These are phyloP conservation scores for Brachionus asplanchnoidis DNA, from an alignment of 1,140 invertebrate species.

Conservation along the genomic window DNA sequence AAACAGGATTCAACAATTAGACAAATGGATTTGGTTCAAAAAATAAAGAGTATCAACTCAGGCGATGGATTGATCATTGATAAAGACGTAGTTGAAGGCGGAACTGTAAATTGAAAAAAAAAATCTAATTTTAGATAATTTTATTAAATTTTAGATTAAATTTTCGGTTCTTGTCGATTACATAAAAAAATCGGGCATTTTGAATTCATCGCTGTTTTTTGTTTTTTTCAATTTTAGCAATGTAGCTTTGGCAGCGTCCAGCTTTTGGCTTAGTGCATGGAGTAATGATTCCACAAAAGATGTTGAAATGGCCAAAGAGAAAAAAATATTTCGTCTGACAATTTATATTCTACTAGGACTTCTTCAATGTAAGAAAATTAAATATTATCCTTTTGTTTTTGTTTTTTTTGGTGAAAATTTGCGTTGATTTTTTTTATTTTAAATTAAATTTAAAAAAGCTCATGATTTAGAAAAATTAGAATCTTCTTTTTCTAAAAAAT, in stretches of 20 bases:
- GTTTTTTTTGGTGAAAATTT: too few relatives aligned
- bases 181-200: constrained; percentile 18
- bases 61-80: constrained; percentile 14
- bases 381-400: not conserved
- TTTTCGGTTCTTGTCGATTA: constrained; percentile 24
- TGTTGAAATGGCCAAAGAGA: not conserved
- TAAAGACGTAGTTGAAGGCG: not conserved
- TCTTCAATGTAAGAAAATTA: not conserved
- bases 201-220: constrained; percentile 36
- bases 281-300: constrained; percentile 30
- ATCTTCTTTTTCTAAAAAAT: not conserved
- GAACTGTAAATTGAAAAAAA: not conserved
- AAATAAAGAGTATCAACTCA: not conserved
- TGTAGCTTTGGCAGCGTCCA: constrained; percentile 18
- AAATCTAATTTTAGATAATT: not conserved
- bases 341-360: constrained; percentile 27
- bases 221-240: constrained; percentile 25
- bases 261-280: constrained; percentile 31
- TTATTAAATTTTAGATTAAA: constrained; percentile 34
- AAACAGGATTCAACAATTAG: not conserved
- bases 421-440: too few relatives aligned
- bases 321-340: not conserved
- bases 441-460: too few relatives aligned
- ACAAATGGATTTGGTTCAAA: not conserved
- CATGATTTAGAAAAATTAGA: too few relatives aligned